Base-by-base conservation (phyloP, 1,140 invertebrate species). In the Meteorus sp. region DNA sequence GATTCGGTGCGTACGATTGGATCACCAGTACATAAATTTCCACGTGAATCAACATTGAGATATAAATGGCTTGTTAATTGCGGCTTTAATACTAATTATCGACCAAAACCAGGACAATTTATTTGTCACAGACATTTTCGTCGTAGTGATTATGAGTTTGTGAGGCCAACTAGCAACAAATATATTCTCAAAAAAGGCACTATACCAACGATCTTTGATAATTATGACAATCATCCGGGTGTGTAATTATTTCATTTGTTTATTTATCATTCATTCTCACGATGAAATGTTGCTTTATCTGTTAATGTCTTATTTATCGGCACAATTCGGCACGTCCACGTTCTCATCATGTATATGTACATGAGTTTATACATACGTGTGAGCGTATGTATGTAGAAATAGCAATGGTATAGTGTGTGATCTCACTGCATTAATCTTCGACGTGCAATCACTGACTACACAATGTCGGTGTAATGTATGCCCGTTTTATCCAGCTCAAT, bases 101-200 rank as follows among this genome's bases (percentile, higher is more conserved):
- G 79, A 60, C 80, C 79, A 22, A 80, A 79, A 19, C 82, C 85
- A 72, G 80, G 82, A 51, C 80, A 83, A 31, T 79, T 84, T 61
- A 80, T 87, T 3, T 88, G 86, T 60, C 86, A 86, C 3, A 77
- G 82, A 52, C 85, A 88, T 67, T 88, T 88, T 63, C 76, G 83
- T 43, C 75, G 80, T n/a, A 76, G 79, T 1, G 85, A 88, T 68
- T 88, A 87, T 67, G 83, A 85, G 66, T 77, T 77, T 43, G 81
- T 82, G 8, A 84, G 84, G 64, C 81, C 82, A 60, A 7, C 13
- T 2, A 19, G 17, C 1, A 81, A 82, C 31, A 85, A 85, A 61
- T 84, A 83, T 62, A 69, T 82, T 50, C 68, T 86, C 22, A 77
- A 80, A 22, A 83, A 85, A 62, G 79, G 79, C 56, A 78, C 79